Percentiles rank a stretch among this genome's conserved stretches.
Conservation (phyloP, 2,888 invertebrate species). For the Lissocephala sabroskyi region DNA sequence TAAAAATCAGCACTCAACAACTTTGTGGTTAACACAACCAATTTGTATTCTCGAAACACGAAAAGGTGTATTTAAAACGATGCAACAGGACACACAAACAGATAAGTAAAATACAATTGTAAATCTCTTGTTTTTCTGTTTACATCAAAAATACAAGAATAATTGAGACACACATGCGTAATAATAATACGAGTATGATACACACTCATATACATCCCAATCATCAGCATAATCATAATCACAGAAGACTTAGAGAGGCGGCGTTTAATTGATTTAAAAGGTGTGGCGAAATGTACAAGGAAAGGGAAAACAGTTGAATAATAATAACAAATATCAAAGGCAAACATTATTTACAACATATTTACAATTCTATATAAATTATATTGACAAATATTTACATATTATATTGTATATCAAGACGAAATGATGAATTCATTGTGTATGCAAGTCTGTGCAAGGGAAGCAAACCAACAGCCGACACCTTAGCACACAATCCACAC, state of each 20-base stretch:
- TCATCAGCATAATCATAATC: slow-evolving; percentile 4
- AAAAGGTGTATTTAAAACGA: slow-evolving; percentile 20
- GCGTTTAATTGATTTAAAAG: too few species aligned
- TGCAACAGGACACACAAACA: neutral
- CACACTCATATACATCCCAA: slow-evolving; percentile 10
- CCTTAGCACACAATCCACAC: slow-evolving; percentile 12
- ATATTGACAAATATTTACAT: slow-evolving; percentile 64
- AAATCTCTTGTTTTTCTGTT: slow-evolving; percentile 60
- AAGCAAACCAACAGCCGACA: slow-evolving; percentile 9
- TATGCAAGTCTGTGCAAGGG: slow-evolving; percentile 24
- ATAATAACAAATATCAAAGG: slow-evolving; percentile 34
- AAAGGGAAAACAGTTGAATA: slow-evolving; percentile 28
- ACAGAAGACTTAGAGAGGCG: neutral
- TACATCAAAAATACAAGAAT: slow-evolving; percentile 57
- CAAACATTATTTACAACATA: slow-evolving; percentile 63
- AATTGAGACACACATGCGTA: slow-evolving; percentile 58
- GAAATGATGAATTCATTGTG: slow-evolving; percentile 32
- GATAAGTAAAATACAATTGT: slow-evolving; percentile 10
- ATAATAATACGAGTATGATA: slow-evolving; percentile 31
- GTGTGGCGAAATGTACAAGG: slow-evolving; percentile 57
- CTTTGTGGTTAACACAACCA: slow-evolving; percentile 1
- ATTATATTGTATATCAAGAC: slow-evolving; percentile 41
- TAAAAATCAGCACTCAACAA: slow-evolving; percentile 42
- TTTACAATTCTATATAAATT: slow-evolving; percentile 61
- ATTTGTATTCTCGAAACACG: too few species aligned